Evolutionary conservation across 2,888 invertebrate genomes (phyloP).

Genomic region (Meandrusa payeni): DNA sequence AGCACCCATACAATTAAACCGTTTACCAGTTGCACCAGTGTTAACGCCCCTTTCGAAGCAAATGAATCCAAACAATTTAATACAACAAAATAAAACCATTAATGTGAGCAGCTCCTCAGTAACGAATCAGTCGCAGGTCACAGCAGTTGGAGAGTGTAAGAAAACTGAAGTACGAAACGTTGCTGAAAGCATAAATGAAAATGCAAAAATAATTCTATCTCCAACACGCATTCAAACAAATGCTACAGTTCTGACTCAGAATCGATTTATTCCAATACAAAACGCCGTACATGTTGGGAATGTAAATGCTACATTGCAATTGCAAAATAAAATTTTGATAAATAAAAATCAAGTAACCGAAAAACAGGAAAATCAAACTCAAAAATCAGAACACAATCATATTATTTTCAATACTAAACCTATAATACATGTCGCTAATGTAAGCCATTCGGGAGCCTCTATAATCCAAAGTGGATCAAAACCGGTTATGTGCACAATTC

Average conservation of each 20-base stretch:
- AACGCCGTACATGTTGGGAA: conserved; percentile 59
- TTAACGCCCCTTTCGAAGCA: conserved; percentile 80
- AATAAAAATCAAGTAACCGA: conserved; percentile 55
- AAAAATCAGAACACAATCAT: conserved; percentile 58
- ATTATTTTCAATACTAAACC: conserved; percentile 50
- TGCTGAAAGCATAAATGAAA: conserved; percentile 49
- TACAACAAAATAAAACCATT: conserved; percentile 59
- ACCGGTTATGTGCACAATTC: conserved; percentile 51
- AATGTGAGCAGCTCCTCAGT: conserved; percentile 45
- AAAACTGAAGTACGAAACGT: conserved; percentile 51
- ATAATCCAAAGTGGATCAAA: conserved; percentile 60
- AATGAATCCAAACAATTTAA: conserved; percentile 68
- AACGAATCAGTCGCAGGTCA: conserved; percentile 62
- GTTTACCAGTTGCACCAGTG: conserved; percentile 81
- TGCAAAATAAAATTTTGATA: conserved; percentile 62
- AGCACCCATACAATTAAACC: conserved; percentile 69
- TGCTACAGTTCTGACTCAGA: conserved; percentile 68
- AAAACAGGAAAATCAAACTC: conserved; percentile 54
- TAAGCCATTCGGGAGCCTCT: conserved; percentile 50
- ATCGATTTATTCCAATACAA: conserved; percentile 69
- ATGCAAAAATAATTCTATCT: conserved; percentile 66
- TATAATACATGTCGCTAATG: conserved; percentile 61
- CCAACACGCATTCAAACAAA: conserved; percentile 60
- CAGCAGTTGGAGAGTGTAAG: conserved; percentile 51
- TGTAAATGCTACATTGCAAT: conserved; percentile 55